Base-by-base conservation (phyloP, 1,140 invertebrate genomes). In the Drosophila mauritiana region DNA sequence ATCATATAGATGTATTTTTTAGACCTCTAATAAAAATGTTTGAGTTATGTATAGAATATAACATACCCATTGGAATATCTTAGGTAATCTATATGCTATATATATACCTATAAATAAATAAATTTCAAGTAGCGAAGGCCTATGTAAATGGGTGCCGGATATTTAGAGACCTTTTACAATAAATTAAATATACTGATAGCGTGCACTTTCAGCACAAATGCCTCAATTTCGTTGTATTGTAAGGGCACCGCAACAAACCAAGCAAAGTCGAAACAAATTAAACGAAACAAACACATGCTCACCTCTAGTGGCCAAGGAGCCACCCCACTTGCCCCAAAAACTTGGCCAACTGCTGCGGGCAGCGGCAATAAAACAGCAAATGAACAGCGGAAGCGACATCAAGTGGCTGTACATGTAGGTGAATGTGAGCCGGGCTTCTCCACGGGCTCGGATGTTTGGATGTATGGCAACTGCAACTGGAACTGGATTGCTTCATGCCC, bases 301-400 rank as follows among this genome's bases (percentile, higher is more conserved):
- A 70, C 68, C 68, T 70, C 68, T 70, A 49, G 52, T 42, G 68
- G 52, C 20, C 51, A 52, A 69, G 31, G 31, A 36, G 20, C 25
- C 17, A 25, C 15, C 61, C 57, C 39, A 45, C 20, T 45, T 7
- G 6, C 34, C 40, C 62, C 17, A 20, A 25, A 25, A 69, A 70
- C 52, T 70, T 70, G 68, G 51, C 64, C 37, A 74, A 65, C 46
- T 69, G 74, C 74, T 61, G 61, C 46, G 17, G 79, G 75, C 75
- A 73, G 73, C 48, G 80, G 80, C 76, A 84, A 89, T 89, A 89
- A 89, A 89, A 80, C 76, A 70, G 76, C 84, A 89, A 89, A 89
- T 84, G 84, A 89, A 89, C 84, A 89, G 73, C 80, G 84, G 80
- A 89, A 83, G 73, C 59, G 72, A 84, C 84, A 68, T 84, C 54